Evolutionary conservation across 2,797 vertebrate species (phyloP).

Genomic region (Cryptoblepharus egeriae): DNA sequence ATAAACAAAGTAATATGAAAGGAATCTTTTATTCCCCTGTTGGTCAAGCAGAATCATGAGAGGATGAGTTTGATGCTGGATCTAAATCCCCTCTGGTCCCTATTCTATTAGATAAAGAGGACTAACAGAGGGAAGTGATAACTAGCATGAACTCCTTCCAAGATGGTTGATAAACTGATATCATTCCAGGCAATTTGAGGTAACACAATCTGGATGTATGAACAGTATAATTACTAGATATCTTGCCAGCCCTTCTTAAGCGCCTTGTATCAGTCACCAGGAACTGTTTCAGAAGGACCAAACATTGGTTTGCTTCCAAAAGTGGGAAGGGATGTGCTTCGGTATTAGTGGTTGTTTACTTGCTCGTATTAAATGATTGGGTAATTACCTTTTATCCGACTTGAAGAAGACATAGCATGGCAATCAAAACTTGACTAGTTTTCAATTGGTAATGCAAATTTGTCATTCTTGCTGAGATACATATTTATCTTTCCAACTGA

Average conservation of each 20-base stretch:
- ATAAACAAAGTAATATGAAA: slow-evolving; percentile 48
- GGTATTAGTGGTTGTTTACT: background rate
- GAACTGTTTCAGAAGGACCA: slow-evolving; percentile 30
- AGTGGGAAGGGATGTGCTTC: background rate
- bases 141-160: slow-evolving; percentile 59
- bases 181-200: slow-evolving; percentile 69
- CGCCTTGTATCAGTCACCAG: slow-evolving; percentile 51
- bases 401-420: background rate
- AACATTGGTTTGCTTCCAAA: slow-evolving; percentile 25
- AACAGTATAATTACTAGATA: slow-evolving; percentile 67
- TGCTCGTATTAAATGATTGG: background rate
- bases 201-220: slow-evolving; percentile 68
- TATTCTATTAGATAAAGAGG: slow-evolving; percentile 65
- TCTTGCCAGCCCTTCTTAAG: slow-evolving; percentile 58
- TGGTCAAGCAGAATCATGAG: slow-evolving; percentile 54
- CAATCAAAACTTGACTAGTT: background rate
- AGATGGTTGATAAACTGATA: slow-evolving; percentile 70
- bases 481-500: background rate
- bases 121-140: slow-evolving; percentile 56
- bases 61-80: slow-evolving; percentile 51
- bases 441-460: background rate
- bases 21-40: slow-evolving; percentile 24
- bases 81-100: slow-evolving; percentile 51
- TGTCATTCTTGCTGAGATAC: background rate
- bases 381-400: background rate